Base-by-base conservation (phyloP, 2,888 invertebrate genomes). In the Nemotelus nigrinus region DNA sequence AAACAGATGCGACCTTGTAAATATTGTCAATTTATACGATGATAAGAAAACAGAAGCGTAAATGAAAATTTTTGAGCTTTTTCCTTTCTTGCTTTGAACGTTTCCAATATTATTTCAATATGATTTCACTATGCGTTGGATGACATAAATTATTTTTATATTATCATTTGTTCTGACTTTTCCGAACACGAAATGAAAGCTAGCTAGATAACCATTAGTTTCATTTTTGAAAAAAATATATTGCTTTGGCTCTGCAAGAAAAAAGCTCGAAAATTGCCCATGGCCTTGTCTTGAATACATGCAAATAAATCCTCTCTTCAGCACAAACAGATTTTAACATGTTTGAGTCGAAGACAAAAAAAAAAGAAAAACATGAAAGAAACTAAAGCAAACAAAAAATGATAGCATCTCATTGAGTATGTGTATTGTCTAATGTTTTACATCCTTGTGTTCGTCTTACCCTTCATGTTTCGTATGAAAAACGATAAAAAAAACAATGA, bases 351-450 rank as follows among this genome's bases (percentile, higher is more conserved):
- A 25, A 25, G 25, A 25, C 25, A 25, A 25, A 25, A 25, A 25
- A n/a, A 25, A 25, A 25, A 25, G 25, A 25, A 25, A 25, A 25
- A 25, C 3, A 25, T 63, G 43, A 72, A 72, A 53, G n/a, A n/a
- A 58, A 60, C 58, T n/a, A 57, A 57, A 57, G 44, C 8, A 76
- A 44, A 76, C 10, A 43, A 74, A 44, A 77, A 86, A 86, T 87
- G 87, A 86, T 86, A 86, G 87, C 85, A 87, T 86, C 85, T 86
- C 87, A 87, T 87, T 86, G 86, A 87, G 86, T 86, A 86, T 94
- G 94, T 94, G 94, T 94, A 93, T 94, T 93, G 94, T 94, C 94
- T 94, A 93, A 93, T 93, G 93, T 93, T 92, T 89, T 91, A 89
- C 91, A 92, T 93, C 94, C 90, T 92, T 93, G 94, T 94, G 94